Percentiles rank a stretch among this genome's conserved stretches.
These are phyloP conservation scores for Macaca nemestrina DNA, from an alignment of 2,113 vertebrate genomes.

Conservation along the genomic window DNA sequence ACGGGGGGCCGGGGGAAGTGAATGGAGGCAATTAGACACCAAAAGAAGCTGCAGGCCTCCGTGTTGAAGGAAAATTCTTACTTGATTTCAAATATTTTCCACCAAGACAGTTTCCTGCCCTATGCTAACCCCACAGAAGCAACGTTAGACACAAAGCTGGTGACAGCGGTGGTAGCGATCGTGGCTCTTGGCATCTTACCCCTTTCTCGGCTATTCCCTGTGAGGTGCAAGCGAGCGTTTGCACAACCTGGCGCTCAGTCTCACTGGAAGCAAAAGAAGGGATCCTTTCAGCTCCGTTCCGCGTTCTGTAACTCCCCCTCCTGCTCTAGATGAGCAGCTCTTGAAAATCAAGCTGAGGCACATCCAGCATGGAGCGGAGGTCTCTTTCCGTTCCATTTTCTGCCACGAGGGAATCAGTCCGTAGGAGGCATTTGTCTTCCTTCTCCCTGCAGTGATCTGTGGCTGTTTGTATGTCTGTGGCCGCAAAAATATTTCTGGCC, in stretches of 20 bases:
- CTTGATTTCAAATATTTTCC: background rate
- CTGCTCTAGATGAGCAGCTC: background rate
- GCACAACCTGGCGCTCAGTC: background rate
- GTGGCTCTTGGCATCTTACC: accelerated
- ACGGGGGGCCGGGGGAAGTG: background rate
- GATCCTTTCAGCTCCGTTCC: background rate
- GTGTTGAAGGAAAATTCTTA: background rate
- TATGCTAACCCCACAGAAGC: accelerated
- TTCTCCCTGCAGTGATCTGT: background rate
- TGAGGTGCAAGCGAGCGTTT: accelerated
- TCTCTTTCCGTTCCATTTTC: background rate
- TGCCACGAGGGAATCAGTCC: accelerated
- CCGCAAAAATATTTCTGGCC: background rate
- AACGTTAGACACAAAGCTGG: accelerated
- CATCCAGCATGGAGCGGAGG: no score
- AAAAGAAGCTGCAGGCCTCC: background rate
- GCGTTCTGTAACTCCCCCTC: background rate
- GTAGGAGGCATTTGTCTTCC: background rate
- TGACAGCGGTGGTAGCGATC: accelerated
- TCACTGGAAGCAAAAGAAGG: background rate
- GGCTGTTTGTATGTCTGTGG: background rate
- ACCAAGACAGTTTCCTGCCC: no score
- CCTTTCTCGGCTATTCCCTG: accelerated
- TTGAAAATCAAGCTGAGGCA: background rate
- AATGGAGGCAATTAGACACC: background rate